phyloP scores from a whole-genome alignment of 1,140 invertebrate genomes.

The Drosophila leontia region DNA sequence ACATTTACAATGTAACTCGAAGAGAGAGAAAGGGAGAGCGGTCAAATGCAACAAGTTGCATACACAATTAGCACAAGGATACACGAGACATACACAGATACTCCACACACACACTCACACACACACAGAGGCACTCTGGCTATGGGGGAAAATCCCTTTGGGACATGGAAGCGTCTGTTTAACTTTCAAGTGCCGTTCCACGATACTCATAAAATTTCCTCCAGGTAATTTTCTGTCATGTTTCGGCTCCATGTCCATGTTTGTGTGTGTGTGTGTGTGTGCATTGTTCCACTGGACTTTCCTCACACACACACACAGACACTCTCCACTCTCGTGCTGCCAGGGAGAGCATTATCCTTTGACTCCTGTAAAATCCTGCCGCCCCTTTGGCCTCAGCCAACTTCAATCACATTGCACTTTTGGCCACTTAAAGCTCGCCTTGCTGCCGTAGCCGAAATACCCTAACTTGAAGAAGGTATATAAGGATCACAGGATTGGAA shows the following conservation, averaged over 20 bases:
- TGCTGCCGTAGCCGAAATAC: conserved; percentile 22
- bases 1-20: conserved; percentile 81
- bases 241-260: conserved; percentile 27
- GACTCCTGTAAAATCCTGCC: conserved; percentile 28
- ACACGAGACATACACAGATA: conserved; percentile 16
- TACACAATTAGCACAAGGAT: conserved; percentile 77
- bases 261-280: conserved; percentile 10
- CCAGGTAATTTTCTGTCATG: conserved; percentile 76
- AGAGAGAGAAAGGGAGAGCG: conserved; percentile 42
- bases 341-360: conserved; percentile 22
- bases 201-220: conserved; percentile 82
- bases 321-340: background rate
- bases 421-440: conserved; percentile 70
- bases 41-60: conserved; percentile 76
- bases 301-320: conserved; percentile 7
- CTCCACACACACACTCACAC: conserved; percentile 32
- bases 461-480: background rate
- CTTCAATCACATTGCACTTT: conserved; percentile 69
- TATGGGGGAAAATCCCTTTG: conserved; percentile 31
- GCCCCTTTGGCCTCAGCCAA: conserved; percentile 26
- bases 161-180: conserved; percentile 75
- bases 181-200: conserved; percentile 76
- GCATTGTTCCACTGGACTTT: conserved; percentile 68
- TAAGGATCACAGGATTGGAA: background rate
- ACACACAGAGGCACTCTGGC: conserved; percentile 4